These are phyloP conservation scores for Tachina fera DNA, from an alignment of 2,888 invertebrate genomes.

Conservation along the genomic window DNA sequence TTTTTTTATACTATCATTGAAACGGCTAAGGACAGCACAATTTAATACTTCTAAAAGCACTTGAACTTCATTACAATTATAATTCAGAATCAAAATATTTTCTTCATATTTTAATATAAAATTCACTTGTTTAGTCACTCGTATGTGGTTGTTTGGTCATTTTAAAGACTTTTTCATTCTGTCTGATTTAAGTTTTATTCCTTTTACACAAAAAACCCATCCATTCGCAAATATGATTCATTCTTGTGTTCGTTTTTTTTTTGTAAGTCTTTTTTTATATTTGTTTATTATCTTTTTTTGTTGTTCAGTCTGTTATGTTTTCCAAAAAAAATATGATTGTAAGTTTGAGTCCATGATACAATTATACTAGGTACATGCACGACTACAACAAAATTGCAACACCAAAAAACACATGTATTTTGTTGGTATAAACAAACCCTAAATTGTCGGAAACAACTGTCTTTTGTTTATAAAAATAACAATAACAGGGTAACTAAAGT, in stretches of 20 bases:
- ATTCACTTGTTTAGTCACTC: constrained; percentile 7
- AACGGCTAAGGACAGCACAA: constrained; percentile 55
- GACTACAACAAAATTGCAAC: no score
- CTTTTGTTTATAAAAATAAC: no score
- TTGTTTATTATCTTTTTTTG: not conserved
- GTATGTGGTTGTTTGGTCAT: constrained; percentile 37
- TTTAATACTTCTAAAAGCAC: constrained; percentile 48
- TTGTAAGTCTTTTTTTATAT: not conserved
- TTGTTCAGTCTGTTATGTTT: not conserved
- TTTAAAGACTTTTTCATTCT: constrained; percentile 29
- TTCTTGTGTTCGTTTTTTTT: constrained; percentile 7
- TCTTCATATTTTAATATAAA: constrained; percentile 19
- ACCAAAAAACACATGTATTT: no score
- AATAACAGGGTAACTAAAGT: no score
- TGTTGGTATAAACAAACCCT: no score
- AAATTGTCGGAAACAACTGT: no score
- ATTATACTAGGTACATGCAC: no score
- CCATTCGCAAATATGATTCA: constrained; percentile 31
- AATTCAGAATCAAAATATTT: constrained; percentile 21
- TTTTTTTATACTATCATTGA: not conserved
- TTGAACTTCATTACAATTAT: constrained; percentile 31
- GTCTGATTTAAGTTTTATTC: constrained; percentile 12
- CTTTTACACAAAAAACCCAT: not conserved
- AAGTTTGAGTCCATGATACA: no score
- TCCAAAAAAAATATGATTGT: no score